Conservation (phyloP, 2,888 invertebrate species). For the Venusia cambrica region DNA sequence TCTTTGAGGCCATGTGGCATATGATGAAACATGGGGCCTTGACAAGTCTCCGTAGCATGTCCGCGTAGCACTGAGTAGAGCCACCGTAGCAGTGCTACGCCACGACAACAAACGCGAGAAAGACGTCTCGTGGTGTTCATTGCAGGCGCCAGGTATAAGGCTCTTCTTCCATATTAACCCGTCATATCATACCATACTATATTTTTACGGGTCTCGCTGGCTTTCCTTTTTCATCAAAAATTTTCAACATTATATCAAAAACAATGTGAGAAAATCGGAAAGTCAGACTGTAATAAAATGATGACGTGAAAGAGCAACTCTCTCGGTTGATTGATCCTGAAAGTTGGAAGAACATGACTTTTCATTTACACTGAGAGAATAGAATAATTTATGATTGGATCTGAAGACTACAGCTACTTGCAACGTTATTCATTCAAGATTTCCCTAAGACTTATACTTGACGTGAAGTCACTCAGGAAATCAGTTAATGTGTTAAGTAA, state of each 20-base stretch:
- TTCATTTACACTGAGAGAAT: constrained; percentile 14
- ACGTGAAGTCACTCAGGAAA: too few species aligned
- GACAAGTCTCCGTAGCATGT: too few species aligned
- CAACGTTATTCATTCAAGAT: neutral
- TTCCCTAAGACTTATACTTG: too few species aligned
- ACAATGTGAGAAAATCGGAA: constrained; percentile 2
- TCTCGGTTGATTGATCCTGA: constrained; percentile 14
- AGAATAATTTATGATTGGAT: constrained; percentile 9
- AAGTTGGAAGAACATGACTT: constrained; percentile 18
- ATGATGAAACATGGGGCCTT: too few species aligned
- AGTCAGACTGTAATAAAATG: constrained; percentile 6
- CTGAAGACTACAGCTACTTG: constrained; percentile 2
- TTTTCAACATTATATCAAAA: neutral
- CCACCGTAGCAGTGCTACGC: too few species aligned
- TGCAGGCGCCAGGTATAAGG: too few species aligned
- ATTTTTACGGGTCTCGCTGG: neutral
- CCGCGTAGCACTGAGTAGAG: too few species aligned
- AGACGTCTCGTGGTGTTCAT: too few species aligned
- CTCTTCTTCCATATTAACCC: too few species aligned
- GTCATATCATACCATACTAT: neutral
- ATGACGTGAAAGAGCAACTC: constrained; percentile 7
- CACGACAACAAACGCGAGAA: too few species aligned
- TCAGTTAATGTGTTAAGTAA: too few species aligned
- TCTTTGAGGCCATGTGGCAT: too few species aligned
- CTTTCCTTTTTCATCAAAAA: neutral